Conservation (phyloP, 1,140 invertebrate genomes). For the Trachymyrmex cornetzi region DNA sequence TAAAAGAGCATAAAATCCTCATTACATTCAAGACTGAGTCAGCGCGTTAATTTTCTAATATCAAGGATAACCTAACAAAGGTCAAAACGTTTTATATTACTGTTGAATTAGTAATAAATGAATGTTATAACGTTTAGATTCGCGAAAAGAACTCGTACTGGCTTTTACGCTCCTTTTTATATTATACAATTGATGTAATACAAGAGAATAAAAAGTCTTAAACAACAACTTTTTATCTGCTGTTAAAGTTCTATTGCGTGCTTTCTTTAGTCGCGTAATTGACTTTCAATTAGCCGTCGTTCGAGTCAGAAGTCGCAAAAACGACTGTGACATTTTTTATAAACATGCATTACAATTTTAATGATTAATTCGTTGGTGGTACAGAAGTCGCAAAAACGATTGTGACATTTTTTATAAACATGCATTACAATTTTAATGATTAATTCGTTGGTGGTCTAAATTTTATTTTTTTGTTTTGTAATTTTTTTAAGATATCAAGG, state of each 20-base stretch:
- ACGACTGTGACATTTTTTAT: not conserved
- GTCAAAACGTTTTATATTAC: no score
- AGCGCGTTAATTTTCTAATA: no score
- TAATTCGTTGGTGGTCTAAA: not conserved
- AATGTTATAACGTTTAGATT: no score
- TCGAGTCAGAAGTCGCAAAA: not conserved
- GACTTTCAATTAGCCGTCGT: not conserved
- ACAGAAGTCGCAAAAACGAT: not conserved
- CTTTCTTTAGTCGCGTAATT: not conserved
- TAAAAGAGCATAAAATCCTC: no score
- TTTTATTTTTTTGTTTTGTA: not conserved
- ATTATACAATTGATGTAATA: no score
- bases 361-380: no score
- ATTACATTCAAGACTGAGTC: no score
- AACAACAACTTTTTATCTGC: not conserved
- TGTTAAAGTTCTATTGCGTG: not conserved
- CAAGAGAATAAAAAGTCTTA: not conserved
- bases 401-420: not conserved
- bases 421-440: not conserved
- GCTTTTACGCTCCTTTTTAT: no score
- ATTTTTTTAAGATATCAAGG: not conserved
- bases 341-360: not conserved
- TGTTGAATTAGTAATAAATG: no score
- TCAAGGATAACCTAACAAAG: no score
- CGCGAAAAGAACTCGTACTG: no score